Percentiles rank a stretch among this genome's conserved stretches.
These are phyloP conservation scores for Indicator maculatus DNA, from an alignment of 2,113 vertebrate species.

Conservation along the genomic window DNA sequence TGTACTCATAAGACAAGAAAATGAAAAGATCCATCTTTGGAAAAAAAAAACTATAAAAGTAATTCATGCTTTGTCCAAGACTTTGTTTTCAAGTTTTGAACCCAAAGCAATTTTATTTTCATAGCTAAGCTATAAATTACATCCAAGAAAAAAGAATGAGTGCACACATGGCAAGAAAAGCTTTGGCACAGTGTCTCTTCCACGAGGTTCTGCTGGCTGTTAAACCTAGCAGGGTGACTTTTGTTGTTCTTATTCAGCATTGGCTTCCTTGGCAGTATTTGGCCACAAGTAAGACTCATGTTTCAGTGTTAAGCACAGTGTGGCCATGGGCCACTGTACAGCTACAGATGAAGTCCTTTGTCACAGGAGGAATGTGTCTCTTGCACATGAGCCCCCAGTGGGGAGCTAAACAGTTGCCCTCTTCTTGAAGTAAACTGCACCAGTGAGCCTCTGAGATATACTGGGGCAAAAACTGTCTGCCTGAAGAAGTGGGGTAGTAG, in stretches of 20 bases:
- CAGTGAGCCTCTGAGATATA: fast-evolving
- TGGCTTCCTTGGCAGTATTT: neutral
- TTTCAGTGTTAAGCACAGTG: neutral
- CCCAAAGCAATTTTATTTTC: conserved; percentile 14
- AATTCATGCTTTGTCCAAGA: conserved; percentile 8
- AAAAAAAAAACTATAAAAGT: conserved; percentile 38
- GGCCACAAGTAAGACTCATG: neutral
- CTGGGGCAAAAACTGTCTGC: neutral
- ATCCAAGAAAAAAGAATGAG: neutral
- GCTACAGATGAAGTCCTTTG: neutral
- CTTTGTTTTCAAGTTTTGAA: conserved; percentile 20
- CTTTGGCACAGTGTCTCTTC: fast-evolving
- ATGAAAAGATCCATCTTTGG: conserved; percentile 6
- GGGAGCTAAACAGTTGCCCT: neutral
- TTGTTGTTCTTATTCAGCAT: neutral
- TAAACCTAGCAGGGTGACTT: neutral
- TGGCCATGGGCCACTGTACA: fast-evolving
- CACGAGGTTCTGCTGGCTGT: neutral
- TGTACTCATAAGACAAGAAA: conserved; percentile 24
- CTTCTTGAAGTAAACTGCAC: too few species aligned
- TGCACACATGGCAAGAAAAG: fast-evolving
- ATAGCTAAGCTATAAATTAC: neutral
- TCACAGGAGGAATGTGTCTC: neutral
- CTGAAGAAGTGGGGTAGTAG: too few species aligned
- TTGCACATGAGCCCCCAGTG: neutral